phyloP scores from a whole-genome alignment of 2,888 invertebrate genomes.

The Pachydiplax longipennis region DNA sequence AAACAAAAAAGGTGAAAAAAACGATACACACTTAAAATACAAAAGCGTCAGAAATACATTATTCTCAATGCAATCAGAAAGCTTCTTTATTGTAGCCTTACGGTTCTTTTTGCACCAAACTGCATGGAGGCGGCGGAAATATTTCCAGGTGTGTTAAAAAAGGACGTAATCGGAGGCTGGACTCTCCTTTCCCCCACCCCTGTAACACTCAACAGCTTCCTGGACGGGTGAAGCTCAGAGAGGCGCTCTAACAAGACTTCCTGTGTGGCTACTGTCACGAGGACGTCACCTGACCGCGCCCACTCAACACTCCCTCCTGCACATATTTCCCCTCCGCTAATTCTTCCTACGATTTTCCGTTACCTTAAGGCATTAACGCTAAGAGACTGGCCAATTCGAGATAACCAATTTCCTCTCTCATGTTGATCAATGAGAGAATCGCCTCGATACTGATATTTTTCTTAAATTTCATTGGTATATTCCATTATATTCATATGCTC shows the following conservation, averaged over 20 bases:
- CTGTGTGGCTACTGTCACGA: not conserved
- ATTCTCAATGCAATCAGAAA: not conserved
- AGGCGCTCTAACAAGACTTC: not conserved
- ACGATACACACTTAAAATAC: not conserved
- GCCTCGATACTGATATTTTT: no score
- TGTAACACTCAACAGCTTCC: not conserved
- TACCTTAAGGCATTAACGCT: not conserved
- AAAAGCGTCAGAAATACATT: not conserved
- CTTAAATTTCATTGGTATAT: no score
- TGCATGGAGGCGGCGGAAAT: not conserved
- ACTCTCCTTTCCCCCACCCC: not conserved
- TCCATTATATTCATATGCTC: no score
- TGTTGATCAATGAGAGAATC: no score
- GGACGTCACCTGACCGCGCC: constrained; percentile 30
- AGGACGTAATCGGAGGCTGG: not conserved
- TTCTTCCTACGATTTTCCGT: not conserved
- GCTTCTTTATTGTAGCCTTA: not conserved
- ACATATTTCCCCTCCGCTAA: not conserved
- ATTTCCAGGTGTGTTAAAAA: not conserved
- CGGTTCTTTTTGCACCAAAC: not conserved
- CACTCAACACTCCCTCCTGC: not conserved
- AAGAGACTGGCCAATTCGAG: not conserved
- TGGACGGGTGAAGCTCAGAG: not conserved
- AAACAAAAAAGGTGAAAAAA: not conserved
- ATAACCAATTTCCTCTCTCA: not conserved